Evolutionary conservation across 1,140 invertebrate genomes (phyloP), one percentile per base, ranked within the genome.

Genomic region (Rhizoglyphus robini): DNA sequence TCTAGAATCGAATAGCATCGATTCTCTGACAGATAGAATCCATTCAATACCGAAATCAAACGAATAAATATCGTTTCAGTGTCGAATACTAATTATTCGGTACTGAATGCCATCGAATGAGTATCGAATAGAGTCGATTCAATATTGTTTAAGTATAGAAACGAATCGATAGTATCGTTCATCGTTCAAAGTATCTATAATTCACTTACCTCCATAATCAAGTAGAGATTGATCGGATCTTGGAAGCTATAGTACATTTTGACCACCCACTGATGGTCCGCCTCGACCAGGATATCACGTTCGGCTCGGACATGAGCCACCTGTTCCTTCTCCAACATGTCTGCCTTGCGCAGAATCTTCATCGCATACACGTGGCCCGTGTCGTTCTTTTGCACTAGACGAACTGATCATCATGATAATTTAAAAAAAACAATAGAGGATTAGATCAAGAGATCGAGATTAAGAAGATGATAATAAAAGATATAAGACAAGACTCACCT

Each of bases 211-310:
- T 99, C 96, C 96, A 99, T 99, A 74, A 99, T 97, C 69, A 99
- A 84, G 81, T 99, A 99, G 54, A 99, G 82, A 81, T 99, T 99
- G 73, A 95, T 88, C 34, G 92, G 87, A 81, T 99, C 96, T 80
- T 87, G 83, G 83, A 99, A 99, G 76, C 92, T 96, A 81, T 97
- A 99, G 79, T 93, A 99, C 95, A 99, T 97, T 81, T 96, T 98
- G 29, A 99, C 96, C 54, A 99, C 95, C 96, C 96, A 99, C 73
- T 96, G 90, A 76, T 99, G 95, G 78, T 99, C 96, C 0, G 96
- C 96, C 79, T 99, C 94, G 8, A 97, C 96, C 34, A 99, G 80
- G 62, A 99, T 89, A 76, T 99, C 96, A 66, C 96, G 81, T 79
- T 99, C 96, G 8, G 96, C 96, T 71, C 96, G 82, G 3, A 99